Base-by-base conservation (phyloP, 2,888 invertebrate genomes). In the Heliconius aoede region DNA sequence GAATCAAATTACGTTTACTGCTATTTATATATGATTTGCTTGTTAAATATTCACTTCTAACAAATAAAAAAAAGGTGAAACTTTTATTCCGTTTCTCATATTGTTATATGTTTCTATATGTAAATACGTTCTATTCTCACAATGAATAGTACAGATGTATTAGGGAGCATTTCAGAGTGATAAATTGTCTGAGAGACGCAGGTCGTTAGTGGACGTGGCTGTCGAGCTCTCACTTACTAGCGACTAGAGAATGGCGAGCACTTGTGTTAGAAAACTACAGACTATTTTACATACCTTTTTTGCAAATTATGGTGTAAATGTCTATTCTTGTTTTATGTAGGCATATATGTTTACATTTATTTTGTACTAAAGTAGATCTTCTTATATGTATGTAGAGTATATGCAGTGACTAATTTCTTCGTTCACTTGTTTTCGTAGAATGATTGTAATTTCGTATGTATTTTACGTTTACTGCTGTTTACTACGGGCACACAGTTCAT, bases 201-300 rank as follows among this genome's bases (percentile, higher is more conserved):
- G 75, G 71, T 76, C 75, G 71, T 76, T 76, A 72, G 71, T 69
- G 55, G 71, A 28, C 68, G 46, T n/a, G 11, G 55, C 55, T 69
- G 55, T 55, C 55, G 69, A 72, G 60, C 60, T 72, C 60, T 72
- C 72, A 72, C 72, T 72, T 60, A 72, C 55, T 32, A 55, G 69
- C n/a, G 55, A 46, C 21, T n/a, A 55, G 55, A 1, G 55, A 55
- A 21, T 55, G 55, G 55, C 32, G 51, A 55, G 69, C 69, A 69
- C 51, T 69, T 28, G 30, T 69, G 69, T 28, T 69, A 28, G 55
- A 69, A 46, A 28, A 69, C 55, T 69, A 15, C 32, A 15, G n/a
- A 21, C 21, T 21, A 30, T 26, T 51, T 46, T 15, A 55, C n/a
- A 69, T 28, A 55, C 32, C 51, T 30, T 69, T 55, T 55, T 69